Evolutionary conservation across 2,113 vertebrate genomes (phyloP).

Genomic region (Bujurquina vittata): DNA sequence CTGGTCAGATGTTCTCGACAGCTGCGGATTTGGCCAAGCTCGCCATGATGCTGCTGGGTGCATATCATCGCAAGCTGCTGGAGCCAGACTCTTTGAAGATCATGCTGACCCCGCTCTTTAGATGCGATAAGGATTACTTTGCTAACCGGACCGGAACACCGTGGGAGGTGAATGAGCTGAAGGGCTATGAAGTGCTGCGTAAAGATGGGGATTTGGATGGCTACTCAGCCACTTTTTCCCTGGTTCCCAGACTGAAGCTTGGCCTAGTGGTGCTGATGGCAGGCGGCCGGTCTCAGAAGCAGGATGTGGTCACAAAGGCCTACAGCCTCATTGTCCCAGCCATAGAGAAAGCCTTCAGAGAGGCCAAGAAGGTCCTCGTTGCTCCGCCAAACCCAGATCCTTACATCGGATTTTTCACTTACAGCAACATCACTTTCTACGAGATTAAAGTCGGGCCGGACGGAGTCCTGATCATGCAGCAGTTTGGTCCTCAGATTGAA

Average conservation of each 20-base stretch:
- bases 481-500: constrained; percentile 92
- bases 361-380: constrained; percentile 71
- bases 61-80: constrained; percentile 83
- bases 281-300: constrained; percentile 82
- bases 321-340: constrained; percentile 87
- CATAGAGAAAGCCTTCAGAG: constrained; percentile 88
- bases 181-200: constrained; percentile 86
- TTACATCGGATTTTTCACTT: constrained; percentile 90
- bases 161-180: constrained; percentile 90
- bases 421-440: constrained; percentile 91
- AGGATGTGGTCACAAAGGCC: constrained; percentile 82
- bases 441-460: constrained; percentile 85
- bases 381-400: constrained; percentile 84
- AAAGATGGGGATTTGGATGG: constrained; percentile 94
- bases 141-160: constrained; percentile 90
- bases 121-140: constrained; percentile 88
- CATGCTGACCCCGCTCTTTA: constrained; percentile 87
- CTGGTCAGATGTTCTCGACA: constrained; percentile 94
- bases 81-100: constrained; percentile 87
- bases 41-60: constrained; percentile 86
- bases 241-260: constrained; percentile 87
- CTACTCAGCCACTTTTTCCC: constrained; percentile 90
- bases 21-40: constrained; percentile 91
- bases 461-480: constrained; percentile 89
- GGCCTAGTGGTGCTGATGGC: constrained; percentile 91